phyloP scores from a whole-genome alignment of 2,888 invertebrate species.

The Leptinotarsa juncta region DNA sequence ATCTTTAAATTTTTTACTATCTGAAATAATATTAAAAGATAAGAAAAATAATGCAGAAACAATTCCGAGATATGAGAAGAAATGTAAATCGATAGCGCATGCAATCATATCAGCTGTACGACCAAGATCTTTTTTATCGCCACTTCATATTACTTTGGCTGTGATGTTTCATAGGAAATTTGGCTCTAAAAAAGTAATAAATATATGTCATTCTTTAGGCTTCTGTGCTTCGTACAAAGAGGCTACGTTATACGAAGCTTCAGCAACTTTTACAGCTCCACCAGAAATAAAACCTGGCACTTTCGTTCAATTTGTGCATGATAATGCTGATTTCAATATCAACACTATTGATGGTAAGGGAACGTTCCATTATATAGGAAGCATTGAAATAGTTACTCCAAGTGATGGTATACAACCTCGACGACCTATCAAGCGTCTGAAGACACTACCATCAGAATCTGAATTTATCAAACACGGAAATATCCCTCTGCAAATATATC shows the following conservation, averaged over 20 bases:
- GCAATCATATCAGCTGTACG: constrained; percentile 26
- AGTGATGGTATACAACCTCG: no score
- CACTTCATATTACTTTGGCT: constrained; percentile 26
- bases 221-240: constrained; percentile 28
- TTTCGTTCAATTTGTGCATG: constrained; percentile 13
- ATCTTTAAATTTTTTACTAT: constrained; percentile 23
- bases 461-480: no score
- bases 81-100: constrained; percentile 21
- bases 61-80: constrained; percentile 19
- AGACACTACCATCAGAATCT: no score
- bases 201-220: constrained; percentile 27
- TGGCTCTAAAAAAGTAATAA: constrained; percentile 22
- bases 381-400: constrained; percentile 3
- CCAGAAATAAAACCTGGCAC: no score
- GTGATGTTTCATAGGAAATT: constrained; percentile 28
- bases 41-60: constrained; percentile 23
- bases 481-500: constrained; percentile 24
- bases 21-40: constrained; percentile 23
- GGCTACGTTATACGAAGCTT: constrained; percentile 19
- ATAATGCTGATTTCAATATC: background rate
- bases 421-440: no score
- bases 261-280: constrained; percentile 24
- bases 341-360: constrained; percentile 22
- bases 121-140: constrained; percentile 2
- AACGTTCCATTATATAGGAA: constrained; percentile 27